Conservation (phyloP, 2,797 vertebrate genomes). For the Martes flavigula region DNA sequence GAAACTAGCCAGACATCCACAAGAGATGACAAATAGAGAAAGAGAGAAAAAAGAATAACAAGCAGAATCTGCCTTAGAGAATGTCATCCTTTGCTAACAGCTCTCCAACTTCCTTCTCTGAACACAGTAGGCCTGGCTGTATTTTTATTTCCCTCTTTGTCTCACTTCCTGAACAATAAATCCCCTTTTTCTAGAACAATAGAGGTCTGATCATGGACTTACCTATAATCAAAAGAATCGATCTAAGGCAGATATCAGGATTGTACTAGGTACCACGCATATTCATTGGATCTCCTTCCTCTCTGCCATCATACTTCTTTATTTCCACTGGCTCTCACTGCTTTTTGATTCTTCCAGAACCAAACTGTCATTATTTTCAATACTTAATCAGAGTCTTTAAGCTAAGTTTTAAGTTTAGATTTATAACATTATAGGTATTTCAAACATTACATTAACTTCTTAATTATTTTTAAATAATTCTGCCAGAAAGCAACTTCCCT, state of each 20-base stretch:
- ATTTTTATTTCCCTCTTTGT: background rate
- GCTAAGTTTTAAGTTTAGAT: background rate
- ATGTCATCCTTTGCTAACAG: background rate
- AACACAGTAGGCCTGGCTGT: background rate
- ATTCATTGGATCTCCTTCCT: background rate
- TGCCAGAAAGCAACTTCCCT: background rate
- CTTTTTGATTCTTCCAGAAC: background rate
- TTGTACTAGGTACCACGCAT: background rate
- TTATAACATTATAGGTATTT: background rate
- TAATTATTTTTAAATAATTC: background rate
- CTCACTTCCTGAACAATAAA: background rate
- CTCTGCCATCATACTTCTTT: background rate
- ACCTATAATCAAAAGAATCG: background rate
- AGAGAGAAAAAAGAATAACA: background rate
- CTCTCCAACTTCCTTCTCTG: background rate
- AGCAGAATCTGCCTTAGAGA: background rate
- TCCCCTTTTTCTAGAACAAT: background rate
- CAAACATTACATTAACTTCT: background rate
- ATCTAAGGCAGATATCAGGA: background rate
- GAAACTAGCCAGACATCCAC: background rate
- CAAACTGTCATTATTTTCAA: background rate
- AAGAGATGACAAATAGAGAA: background rate
- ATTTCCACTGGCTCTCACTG: background rate
- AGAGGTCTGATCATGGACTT: background rate
- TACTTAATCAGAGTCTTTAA: conserved; percentile 1